Conservation (phyloP, 1,140 invertebrate species). For the Ectropis grisescens region DNA sequence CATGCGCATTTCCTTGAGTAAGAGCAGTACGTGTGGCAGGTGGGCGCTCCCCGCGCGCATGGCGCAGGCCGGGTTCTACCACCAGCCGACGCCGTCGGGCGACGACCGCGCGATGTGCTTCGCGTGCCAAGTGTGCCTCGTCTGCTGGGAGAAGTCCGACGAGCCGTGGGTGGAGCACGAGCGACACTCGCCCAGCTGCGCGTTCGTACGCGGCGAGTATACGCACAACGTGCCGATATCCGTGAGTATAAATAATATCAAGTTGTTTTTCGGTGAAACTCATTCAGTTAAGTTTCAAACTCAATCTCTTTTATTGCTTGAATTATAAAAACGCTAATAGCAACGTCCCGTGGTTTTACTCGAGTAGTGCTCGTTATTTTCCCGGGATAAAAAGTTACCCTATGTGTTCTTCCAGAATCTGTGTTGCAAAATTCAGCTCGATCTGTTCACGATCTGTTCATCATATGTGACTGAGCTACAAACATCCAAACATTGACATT, state of each 20-base stretch:
- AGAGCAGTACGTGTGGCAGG: no score
- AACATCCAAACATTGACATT: no score
- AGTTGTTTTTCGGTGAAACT: no score
- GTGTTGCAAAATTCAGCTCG: no score
- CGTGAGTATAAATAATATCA: no score
- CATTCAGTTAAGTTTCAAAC: no score
- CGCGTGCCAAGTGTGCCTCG: constrained; percentile 91
- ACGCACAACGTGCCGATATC: constrained; percentile 95
- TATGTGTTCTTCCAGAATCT: no score
- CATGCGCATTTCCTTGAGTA: no score
- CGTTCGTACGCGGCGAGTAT: constrained; percentile 94
- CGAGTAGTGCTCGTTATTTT: no score
- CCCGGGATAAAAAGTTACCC: no score
- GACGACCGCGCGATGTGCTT: constrained; percentile 96
- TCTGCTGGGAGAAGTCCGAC: constrained; percentile 96
- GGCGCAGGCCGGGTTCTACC: constrained; percentile 96
- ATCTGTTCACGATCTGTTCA: no score
- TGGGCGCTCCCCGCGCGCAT: constrained; percentile 96
- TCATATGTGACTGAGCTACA: no score
- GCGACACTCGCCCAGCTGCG: constrained; percentile 91
- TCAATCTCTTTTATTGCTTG: constrained; percentile 2
- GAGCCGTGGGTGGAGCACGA: constrained; percentile 97
- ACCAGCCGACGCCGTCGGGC: constrained; percentile 89
- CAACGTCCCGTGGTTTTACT: background rate
- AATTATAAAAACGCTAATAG: background rate